phyloP scores from a whole-genome alignment of 2,888 invertebrate species.

The Petrolisthes cinctipes region DNA sequence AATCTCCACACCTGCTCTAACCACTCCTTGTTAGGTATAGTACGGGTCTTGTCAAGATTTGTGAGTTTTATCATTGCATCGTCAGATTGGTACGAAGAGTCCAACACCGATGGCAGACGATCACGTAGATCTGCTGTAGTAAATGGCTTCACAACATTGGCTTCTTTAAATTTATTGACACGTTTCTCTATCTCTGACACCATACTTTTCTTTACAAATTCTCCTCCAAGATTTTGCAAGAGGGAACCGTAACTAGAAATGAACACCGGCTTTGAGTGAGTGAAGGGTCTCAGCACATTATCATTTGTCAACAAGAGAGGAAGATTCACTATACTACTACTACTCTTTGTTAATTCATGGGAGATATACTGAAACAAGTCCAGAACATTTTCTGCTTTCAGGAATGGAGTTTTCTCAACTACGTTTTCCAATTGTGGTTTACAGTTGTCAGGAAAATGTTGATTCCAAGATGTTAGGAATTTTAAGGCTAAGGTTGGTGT shows the following conservation, averaged over 20 bases:
- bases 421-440: neutral
- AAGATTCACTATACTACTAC: too few relatives aligned
- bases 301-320: too few relatives aligned
- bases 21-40: neutral
- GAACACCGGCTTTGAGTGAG: too few relatives aligned
- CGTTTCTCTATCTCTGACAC: too few relatives aligned
- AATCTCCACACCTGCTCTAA: slow-evolving; percentile 14
- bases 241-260: too few relatives aligned
- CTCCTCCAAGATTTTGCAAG: too few relatives aligned
- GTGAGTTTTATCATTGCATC: neutral
- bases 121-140: slow-evolving; percentile 13
- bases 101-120: slow-evolving; percentile 8
- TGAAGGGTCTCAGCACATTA: too few relatives aligned
- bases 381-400: neutral
- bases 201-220: too few relatives aligned
- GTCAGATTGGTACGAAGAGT: neutral
- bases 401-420: slow-evolving; percentile 14
- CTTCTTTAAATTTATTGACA: too few relatives aligned
- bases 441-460: slow-evolving; percentile 22
- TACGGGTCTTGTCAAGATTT: neutral
- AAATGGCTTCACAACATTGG: slow-evolving; percentile 21
- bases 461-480: slow-evolving; percentile 31
- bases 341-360: neutral
- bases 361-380: slow-evolving; percentile 13
- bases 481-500: neutral